phyloP scores from a whole-genome alignment of 2,113 vertebrate species.

The Raphicerus campestris region DNA sequence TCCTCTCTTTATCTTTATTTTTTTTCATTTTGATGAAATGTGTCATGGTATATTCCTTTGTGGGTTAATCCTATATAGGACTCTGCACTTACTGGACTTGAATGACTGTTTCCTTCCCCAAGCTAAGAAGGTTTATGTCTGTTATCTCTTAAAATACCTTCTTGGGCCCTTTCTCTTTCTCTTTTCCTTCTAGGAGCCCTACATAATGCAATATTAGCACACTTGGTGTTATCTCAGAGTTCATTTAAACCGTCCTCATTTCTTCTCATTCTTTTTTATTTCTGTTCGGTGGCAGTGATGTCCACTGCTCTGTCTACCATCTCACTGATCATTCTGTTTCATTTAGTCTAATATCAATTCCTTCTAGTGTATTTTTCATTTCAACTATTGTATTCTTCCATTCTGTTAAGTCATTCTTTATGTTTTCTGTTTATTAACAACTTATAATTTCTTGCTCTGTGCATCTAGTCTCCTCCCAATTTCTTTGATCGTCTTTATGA shows the following conservation, averaged over 20 bases:
- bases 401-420: background rate
- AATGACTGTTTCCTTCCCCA: background rate
- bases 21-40: background rate
- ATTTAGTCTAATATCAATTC: background rate
- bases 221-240: background rate
- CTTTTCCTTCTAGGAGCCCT: background rate
- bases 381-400: background rate
- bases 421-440: background rate
- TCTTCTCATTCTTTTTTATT: background rate
- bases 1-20: no score
- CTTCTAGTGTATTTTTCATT: background rate
- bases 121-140: background rate
- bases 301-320: background rate
- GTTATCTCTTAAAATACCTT: background rate
- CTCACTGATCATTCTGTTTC: background rate
- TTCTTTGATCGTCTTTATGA: background rate
- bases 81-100: background rate
- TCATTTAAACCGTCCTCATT: background rate
- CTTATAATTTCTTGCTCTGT: background rate
- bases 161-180: background rate
- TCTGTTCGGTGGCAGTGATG: background rate
- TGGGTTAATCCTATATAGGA: background rate
- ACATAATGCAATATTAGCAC: background rate
- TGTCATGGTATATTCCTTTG: background rate
- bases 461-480: background rate